Evolutionary conservation across 2,888 invertebrate genomes (phyloP), one percentile per base, ranked within the genome.

Genomic region (Unio delphinus): DNA sequence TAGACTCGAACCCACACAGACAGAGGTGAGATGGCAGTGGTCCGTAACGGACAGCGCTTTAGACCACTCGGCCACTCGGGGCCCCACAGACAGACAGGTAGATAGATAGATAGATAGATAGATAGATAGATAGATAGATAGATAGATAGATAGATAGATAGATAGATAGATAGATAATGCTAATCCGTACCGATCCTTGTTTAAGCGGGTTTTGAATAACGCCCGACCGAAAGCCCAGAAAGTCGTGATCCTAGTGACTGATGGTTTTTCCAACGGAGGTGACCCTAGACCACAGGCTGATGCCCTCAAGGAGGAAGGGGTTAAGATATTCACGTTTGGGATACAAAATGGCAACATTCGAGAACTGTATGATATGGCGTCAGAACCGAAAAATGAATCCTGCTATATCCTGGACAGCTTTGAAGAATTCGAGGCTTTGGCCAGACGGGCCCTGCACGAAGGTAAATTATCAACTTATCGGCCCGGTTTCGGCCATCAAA

Each of bases 241-340:
- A 85, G 92, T 93, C 0, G 90, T 94, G 17, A 93, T 94, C 82
- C 89, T 94, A 5, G 92, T 94, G 76, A 94, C 94, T 1, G 94
- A 94, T 83, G 94, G 94, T 20, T 94, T 93, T 84, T 94, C 94
- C 8, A 94, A 94, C 85, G 93, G 93, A 2, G 93, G 93, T 0
- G 92, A 93, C 89, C 94, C 94, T 0, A 89, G 92, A 15, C 92
- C 93, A 0, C 90, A 92, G 3, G 93, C 94, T 0, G 90, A 90
- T 61, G 88, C 91, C 59, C 87, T 94, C 6, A 90, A 91, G 55
- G 85, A 90, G 20, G 76, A 85, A 30, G 90, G 89, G 8, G 91
- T 91, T 20, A 88, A 89, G 72, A 86, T 91, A 26, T 91, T 91
- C 82, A 91, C 91, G 17, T 92, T 92, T 80, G 92, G 94, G 2